phyloP scores from a whole-genome alignment of 2,888 invertebrate genomes.

The Acronicta leporina region DNA sequence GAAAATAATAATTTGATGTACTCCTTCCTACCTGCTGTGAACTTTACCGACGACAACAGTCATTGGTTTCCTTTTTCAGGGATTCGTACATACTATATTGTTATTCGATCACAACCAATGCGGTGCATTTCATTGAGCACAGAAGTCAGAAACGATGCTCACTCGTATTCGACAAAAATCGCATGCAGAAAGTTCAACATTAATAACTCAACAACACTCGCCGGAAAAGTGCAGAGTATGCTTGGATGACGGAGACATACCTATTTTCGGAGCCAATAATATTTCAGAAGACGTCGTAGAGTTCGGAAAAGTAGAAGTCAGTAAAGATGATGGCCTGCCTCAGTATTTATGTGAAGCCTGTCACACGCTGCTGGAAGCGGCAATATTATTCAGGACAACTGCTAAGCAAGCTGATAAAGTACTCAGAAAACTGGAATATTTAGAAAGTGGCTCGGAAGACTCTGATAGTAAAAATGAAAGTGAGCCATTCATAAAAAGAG shows the following conservation, averaged over 20 bases:
- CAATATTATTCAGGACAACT: slow-evolving; percentile 53
- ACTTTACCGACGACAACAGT: no score
- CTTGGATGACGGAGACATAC: slow-evolving; percentile 55
- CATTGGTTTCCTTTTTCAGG: no score
- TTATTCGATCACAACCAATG: no score
- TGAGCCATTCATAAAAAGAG: slow-evolving; percentile 37
- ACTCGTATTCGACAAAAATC: slow-evolving; percentile 21
- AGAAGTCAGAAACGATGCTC: slow-evolving; percentile 31
- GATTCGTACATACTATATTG: no score
- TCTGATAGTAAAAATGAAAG: slow-evolving; percentile 27
- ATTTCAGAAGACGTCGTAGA: slow-evolving; percentile 46
- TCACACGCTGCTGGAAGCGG: slow-evolving; percentile 44
- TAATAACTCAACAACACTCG: slow-evolving; percentile 4
- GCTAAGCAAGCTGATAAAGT: slow-evolving; percentile 48
- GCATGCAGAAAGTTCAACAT: neutral
- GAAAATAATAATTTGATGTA: no score
- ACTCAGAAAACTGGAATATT: slow-evolving; percentile 16
- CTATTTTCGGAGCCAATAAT: slow-evolving; percentile 53
- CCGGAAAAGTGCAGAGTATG: slow-evolving; percentile 55
- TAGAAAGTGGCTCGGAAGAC: slow-evolving; percentile 3
- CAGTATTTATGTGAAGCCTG: slow-evolving; percentile 56
- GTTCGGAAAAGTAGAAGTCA: slow-evolving; percentile 47
- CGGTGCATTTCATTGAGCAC: neutral
- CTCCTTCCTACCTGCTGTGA: no score
- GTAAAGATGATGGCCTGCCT: slow-evolving; percentile 50